Evolutionary conservation across 30 jellyfish, hydroid and myxozoan genomes (phyloP).

Genomic region (Sanderia malayensis): DNA sequence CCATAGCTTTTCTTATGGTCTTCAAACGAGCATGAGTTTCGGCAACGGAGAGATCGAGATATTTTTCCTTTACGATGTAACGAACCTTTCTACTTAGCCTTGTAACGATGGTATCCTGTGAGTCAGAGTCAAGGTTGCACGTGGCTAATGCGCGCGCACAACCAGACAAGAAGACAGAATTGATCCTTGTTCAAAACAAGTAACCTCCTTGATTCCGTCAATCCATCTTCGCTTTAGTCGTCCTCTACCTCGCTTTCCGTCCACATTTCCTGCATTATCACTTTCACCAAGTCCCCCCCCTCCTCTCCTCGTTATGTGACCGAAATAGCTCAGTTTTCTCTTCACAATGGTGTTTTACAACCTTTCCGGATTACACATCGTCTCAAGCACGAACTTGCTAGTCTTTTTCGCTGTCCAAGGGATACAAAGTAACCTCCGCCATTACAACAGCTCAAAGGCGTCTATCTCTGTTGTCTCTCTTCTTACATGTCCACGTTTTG

Average conservation of each 20-base stretch:
- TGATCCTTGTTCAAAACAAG: no score
- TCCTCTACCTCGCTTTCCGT: conserved; percentile 7
- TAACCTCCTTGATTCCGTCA: conserved; percentile 11
- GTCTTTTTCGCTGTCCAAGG: not conserved
- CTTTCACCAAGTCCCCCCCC: not conserved
- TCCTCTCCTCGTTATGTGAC: conserved; percentile 16
- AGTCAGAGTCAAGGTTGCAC: no score
- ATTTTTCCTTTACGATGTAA: no score
- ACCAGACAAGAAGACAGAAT: no score
- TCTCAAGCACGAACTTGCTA: not conserved
- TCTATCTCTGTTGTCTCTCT: no score
- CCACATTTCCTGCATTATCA: not conserved
- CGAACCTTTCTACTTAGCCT: no score
- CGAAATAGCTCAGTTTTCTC: conserved; percentile 13
- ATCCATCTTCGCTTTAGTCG: conserved; percentile 10
- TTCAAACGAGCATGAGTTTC: no score
- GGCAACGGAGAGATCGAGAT: no score
- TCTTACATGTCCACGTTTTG: no score
- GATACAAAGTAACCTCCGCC: not conserved
- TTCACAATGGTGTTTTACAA: not conserved
- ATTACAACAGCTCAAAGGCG: conserved; percentile 4
- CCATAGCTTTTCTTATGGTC: no score
- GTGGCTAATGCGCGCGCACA: no score
- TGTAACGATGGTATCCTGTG: no score
- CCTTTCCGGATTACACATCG: not conserved